Evolutionary conservation across 2,888 invertebrate genomes (phyloP), one percentile per base, ranked within the genome.

Genomic region (Tetranychus piercei): DNA sequence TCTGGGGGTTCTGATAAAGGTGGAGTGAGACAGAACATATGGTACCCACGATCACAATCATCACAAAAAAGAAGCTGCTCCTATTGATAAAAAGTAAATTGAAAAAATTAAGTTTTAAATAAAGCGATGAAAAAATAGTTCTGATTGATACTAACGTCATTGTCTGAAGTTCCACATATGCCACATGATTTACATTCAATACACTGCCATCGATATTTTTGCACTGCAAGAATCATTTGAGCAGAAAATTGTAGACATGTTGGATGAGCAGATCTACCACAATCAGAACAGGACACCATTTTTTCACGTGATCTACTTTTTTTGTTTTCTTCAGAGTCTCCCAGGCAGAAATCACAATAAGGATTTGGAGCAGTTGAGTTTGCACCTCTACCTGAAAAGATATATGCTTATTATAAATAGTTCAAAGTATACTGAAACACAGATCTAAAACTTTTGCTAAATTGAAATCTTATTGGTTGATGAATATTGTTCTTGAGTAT

Each of bases 31-130:
- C 99, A 99, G 86, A 99, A 99, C 93, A 99, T 94, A 86, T 99
- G 99, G 86, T 97, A 99, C 44, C 85, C 85, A 71, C 85, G 81
- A 80, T 85, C 85, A 80, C 99, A 99, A 85, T 99, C 97, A 85
- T 99, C 99, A 85, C 99, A 99, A 86, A 99, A 99, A 82, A 99
- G 84, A 81, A 99, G 85, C 85, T 99, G 95, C 85, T 97, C 94
- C 99, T 99, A 7, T 55, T 15, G 55, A 55, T 9, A 3, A 55
- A 55, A 2, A 86, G 99, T 99, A 93, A 99, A 94, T 86, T 99
- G 99, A 86, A 97, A 99, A 97, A 99, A 85, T 99, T 97, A 85
- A 99, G 99, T 85, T 99, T 99, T 86, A 99, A 99, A 82, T 99
- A 84, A 81, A 99, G 95, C 4, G 34, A 34, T 34, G 34, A 34